These are phyloP conservation scores for Drosophila nasuta DNA, from an alignment of 1,140 invertebrate genomes.

Conservation along the genomic window DNA sequence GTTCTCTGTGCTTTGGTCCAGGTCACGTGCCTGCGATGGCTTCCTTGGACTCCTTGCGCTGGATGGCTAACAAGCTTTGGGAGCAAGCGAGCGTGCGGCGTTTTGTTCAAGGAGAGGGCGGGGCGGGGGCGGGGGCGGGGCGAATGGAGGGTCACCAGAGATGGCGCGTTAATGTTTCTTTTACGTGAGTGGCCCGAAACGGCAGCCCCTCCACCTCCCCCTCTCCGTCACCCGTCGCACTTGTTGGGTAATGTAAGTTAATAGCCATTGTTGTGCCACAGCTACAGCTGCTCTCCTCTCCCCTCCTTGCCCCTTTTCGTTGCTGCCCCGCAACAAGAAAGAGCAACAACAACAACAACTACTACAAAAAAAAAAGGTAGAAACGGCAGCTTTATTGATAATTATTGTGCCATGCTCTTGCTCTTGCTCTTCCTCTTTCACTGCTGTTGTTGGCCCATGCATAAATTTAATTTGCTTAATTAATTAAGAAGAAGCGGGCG, in stretches of 20 bases:
- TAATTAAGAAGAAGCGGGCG: constrained; percentile 73
- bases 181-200: constrained; percentile 59
- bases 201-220: constrained; percentile 1
- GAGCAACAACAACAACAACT: background rate
- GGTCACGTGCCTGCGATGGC: constrained; percentile 57
- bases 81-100: constrained; percentile 55
- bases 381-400: constrained; percentile 76
- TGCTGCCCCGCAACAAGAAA: too few species aligned
- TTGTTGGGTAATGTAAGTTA: constrained; percentile 79
- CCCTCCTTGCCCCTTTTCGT: background rate
- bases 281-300: background rate
- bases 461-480: constrained; percentile 82
- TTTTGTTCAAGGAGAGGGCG: constrained; percentile 30
- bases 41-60: constrained; percentile 45
- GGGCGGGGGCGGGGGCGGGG: background rate
- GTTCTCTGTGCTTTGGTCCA: constrained; percentile 30
- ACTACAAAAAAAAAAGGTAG: constrained; percentile 52
- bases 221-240: constrained; percentile 35
- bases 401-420: constrained; percentile 69
- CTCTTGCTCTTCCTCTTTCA: constrained; percentile 18
- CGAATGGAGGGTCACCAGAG: constrained; percentile 20
- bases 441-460: constrained; percentile 50
- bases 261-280: constrained; percentile 67
- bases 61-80: constrained; percentile 70
- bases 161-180: constrained; percentile 77